Conservation (phyloP, 2,888 invertebrate genomes). For the Hirudinaria manillensis region DNA sequence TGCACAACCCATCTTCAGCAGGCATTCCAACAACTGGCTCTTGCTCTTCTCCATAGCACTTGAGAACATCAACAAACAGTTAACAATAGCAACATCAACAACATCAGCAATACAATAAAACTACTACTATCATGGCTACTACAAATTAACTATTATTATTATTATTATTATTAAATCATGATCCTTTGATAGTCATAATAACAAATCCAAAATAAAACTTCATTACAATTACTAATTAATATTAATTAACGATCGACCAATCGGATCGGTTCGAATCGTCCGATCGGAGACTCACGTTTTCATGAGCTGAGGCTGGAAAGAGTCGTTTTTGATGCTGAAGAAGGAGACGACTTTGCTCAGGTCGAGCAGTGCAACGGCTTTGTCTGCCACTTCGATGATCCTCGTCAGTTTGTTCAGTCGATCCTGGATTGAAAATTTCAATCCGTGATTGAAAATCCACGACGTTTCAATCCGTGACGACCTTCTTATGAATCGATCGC, state of each 20-base stretch:
- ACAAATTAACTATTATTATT: no score
- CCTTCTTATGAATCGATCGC: no score
- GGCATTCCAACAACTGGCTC: conserved; percentile 70
- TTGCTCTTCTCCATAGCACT: conserved; percentile 81
- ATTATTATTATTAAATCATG: no score
- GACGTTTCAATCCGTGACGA: no score
- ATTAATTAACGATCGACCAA: no score
- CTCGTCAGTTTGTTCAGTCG: background rate
- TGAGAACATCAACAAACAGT: conserved; percentile 29
- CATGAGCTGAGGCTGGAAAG: conserved; percentile 7
- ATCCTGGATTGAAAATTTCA: conserved; percentile 1
- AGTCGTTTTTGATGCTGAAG: conserved; percentile 27
- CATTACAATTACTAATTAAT: no score
- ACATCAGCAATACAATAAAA: background rate
- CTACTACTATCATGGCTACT: no score
- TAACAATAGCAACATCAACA: conserved; percentile 23
- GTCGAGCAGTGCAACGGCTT: conserved; percentile 12
- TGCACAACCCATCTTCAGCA: conserved; percentile 57
- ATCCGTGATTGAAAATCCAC: no score
- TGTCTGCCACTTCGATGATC: conserved; percentile 18
- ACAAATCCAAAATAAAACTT: no score
- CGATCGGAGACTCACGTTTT: conserved; percentile 6
- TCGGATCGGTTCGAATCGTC: no score
- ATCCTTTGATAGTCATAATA: no score
- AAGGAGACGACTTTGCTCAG: conserved; percentile 18